Percentiles rank a stretch among this genome's conserved stretches.
Conservation (phyloP, 92 coral and sea anemone species). For the Paramuricea clavata region DNA sequence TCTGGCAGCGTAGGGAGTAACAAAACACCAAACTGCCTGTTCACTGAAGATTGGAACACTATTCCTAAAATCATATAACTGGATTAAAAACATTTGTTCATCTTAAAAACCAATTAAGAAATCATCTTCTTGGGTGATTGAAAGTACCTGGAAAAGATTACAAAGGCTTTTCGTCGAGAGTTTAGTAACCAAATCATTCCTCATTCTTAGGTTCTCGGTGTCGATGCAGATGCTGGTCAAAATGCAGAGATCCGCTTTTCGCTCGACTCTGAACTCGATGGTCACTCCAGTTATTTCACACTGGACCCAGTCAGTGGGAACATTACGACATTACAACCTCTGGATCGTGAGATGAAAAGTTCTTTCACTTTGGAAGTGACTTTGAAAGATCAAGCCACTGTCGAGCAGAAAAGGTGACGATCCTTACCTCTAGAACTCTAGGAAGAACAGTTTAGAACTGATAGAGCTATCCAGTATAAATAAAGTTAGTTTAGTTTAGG, state of each 20-base stretch:
- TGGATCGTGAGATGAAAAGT: constrained; percentile 85
- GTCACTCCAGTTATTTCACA: constrained; percentile 71
- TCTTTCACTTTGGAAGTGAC: constrained; percentile 75
- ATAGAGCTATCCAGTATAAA: background rate
- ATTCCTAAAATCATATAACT: no score
- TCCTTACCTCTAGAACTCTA: no score
- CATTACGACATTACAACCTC: constrained; percentile 72
- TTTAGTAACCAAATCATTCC: background rate
- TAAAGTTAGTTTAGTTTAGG: no score
- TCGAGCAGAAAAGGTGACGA: constrained; percentile 86
- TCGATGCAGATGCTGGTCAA: constrained; percentile 79
- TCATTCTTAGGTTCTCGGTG: constrained; percentile 67
- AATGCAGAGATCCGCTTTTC: constrained; percentile 84
- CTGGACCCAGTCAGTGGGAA: constrained; percentile 81
- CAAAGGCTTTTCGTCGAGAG: no score
- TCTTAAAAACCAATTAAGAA: no score
- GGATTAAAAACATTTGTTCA: no score
- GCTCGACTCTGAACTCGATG: constrained; percentile 79
- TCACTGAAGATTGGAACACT: no score
- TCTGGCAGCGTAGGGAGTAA: no score
- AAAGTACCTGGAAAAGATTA: no score
- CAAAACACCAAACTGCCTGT: no score
- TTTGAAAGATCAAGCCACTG: constrained; percentile 86
- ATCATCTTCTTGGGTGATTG: no score
- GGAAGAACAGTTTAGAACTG: no score